Base-by-base conservation (phyloP, 2,797 vertebrate species). In the Myotis pilosus region DNA sequence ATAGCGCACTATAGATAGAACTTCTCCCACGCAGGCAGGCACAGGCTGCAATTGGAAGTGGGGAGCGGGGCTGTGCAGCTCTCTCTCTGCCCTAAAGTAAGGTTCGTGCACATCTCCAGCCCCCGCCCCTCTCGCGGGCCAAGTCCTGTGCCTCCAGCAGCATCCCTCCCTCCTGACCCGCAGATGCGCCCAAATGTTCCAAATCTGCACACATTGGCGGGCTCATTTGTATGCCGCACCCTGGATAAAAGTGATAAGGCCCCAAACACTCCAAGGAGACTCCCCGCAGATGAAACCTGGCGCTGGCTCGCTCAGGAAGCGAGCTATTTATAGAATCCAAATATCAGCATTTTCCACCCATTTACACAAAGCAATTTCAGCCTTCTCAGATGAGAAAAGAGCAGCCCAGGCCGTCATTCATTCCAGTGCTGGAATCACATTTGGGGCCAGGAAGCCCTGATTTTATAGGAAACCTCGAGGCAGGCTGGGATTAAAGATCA, bases 321-420 rank as follows among this genome's bases (percentile, higher is more conserved):
- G 0, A 97, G 98, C 97, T 98, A 98, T 98, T 98, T 98, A 98
- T 98, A 98, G 98, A 98, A 98, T 97, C 98, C 98, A 98, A 98
- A 98, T 98, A 98, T 98, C 98, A 98, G 98, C 98, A 97, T 98
- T 98, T 98, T 98, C 98, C 98, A 98, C 98, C 98, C 98, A 98
- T 98, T 98, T 98, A 98, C 98, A 98, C 98, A 98, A 98, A 98
- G 98, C 98, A 98, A 98, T 98, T 98, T 98, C 96, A 96, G 98
- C 97, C 98, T 97, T 98, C 98, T 98, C 98, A 97, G 95, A 97
- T 87, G 94, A 97, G 98, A 97, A 97, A 97, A 96, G 97, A 97
- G 95, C 96, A 96, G 94, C 92, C 97, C 76, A 82, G 96, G 98
- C 97, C 91, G 94, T 97, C 96, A 92, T 97, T 98, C 97, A 95